These are phyloP conservation scores for Eupithecia tripunctaria DNA, from an alignment of 2,888 invertebrate genomes.

Conservation along the genomic window DNA sequence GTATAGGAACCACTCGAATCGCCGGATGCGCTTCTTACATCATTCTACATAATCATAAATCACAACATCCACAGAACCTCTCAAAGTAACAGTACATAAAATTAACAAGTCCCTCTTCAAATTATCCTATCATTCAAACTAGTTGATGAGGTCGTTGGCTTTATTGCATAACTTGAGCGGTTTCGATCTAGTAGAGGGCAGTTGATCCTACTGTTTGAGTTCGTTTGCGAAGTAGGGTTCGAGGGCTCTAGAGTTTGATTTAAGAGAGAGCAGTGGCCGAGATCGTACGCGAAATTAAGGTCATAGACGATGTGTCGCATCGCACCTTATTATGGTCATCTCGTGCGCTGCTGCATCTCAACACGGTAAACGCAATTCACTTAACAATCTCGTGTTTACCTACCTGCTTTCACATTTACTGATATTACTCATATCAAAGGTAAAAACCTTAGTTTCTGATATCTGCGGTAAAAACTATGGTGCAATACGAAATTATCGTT, in stretches of 20 bases:
- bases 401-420: slow-evolving; percentile 28
- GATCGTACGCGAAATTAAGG: slow-evolving; percentile 77
- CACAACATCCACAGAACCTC: slow-evolving; percentile 54
- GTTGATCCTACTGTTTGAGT: slow-evolving; percentile 62
- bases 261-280: slow-evolving; percentile 82
- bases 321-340: slow-evolving; percentile 46
- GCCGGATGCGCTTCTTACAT: slow-evolving; percentile 42
- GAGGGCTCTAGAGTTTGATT: slow-evolving; percentile 81
- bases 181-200: slow-evolving; percentile 62
- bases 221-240: slow-evolving; percentile 74
- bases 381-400: slow-evolving; percentile 16
- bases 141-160: slow-evolving; percentile 68
- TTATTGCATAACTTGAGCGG: slow-evolving; percentile 70
- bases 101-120: slow-evolving; percentile 57
- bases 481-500: slow-evolving; percentile 33
- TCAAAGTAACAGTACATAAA: slow-evolving; percentile 55
- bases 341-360: slow-evolving; percentile 36
- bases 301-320: slow-evolving; percentile 70
- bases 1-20: slow-evolving; percentile 26
- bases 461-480: slow-evolving; percentile 26
- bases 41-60: slow-evolving; percentile 43
- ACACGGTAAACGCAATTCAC: slow-evolving; percentile 32
- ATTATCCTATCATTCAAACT: slow-evolving; percentile 64
- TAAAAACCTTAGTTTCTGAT: slow-evolving; percentile 21
- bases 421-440: slow-evolving; percentile 18